A percentile compares a stretch with the other conserved stretches of the same genome.
These are phyloP conservation scores for Pasiphila rectangulata DNA, from an alignment of 2,888 invertebrate genomes.

Conservation along the genomic window DNA sequence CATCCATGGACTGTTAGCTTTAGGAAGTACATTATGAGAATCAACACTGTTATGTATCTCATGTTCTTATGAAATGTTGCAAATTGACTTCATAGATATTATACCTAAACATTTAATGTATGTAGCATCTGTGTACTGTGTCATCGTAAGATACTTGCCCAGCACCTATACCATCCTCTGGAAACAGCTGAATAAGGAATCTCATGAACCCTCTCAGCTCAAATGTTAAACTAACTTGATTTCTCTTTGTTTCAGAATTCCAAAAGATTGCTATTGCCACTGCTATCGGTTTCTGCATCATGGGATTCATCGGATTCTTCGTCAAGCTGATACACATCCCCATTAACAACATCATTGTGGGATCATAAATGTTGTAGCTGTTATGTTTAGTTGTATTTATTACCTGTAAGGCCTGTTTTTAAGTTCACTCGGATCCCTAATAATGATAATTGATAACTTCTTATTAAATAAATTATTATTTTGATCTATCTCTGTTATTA, in stretches of 20 bases:
- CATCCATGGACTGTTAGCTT: too few species aligned
- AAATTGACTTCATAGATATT: too few species aligned
- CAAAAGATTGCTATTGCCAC: slow-evolving; percentile 99
- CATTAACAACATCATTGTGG: slow-evolving; percentile 97
- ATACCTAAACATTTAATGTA: too few species aligned
- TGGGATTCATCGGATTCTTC: slow-evolving; percentile 99
- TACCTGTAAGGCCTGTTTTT: slow-evolving; percentile 60
- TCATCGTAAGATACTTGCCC: too few species aligned
- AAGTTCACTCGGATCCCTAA: slow-evolving; percentile 58
- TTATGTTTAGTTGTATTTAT: slow-evolving; percentile 51
- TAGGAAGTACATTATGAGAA: too few species aligned
- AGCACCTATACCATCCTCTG: too few species aligned
- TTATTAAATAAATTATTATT: slow-evolving; percentile 70
- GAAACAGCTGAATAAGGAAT: too few species aligned
- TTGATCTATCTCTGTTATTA: slow-evolving; percentile 33
- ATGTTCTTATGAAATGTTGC: too few species aligned
- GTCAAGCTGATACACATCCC: slow-evolving; percentile 99
- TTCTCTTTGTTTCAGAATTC: slow-evolving; percentile 88
- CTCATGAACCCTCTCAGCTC: too few species aligned
- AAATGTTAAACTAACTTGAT: too few species aligned
- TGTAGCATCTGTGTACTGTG: too few species aligned
- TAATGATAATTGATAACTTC: slow-evolving; percentile 50
- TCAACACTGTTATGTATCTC: too few species aligned
- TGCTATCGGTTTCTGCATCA: slow-evolving; percentile 99
- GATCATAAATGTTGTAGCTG: slow-evolving; percentile 79